Base-by-base conservation (phyloP, 23 tunicate genomes). In the Trididemnum nubilum region DNA sequence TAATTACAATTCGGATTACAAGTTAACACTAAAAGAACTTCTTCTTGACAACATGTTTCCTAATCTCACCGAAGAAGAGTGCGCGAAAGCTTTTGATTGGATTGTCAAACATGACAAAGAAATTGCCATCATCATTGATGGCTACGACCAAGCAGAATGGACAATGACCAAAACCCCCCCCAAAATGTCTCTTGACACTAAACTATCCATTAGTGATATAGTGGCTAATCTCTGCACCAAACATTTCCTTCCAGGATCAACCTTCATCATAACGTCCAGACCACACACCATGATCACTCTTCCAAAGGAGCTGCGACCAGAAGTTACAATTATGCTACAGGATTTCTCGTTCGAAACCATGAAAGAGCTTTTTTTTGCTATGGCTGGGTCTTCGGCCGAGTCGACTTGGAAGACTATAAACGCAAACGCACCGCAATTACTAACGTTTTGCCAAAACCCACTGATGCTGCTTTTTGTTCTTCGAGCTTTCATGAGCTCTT, bases 131-230 rank as follows among this genome's bases (percentile, higher is more conserved):
- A 37, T 77, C 39, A 3, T 7, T 24, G 81, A 77, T 33, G 81
- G 67, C 27, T 77, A 52, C 33, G 67, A 77, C 38, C 67, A 77
- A 54, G 38, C 38, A 3, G 51, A 77, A 52, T 77, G 81, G 81
- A 54, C 3, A 2, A 2, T 77, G 37, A 2, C 36, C 5, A 21
- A 28, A 54, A 27, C 18, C 36, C 67, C 66, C 2, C 36, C 38
- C 19, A 15, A 21, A 2, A 4, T 31, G 18, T 3, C 37, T 21
- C 54, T 51, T 37, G 40, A 54, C 27, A 54, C n/a, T 3, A 21
- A 37, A 1, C 51, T 23, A 22, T 21, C 2, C 22, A 54, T 77
- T 29, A 2, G 12, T 2, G 23, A 77, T 19, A 18, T 77, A 7
- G 29, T 77, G 2, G 81, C 81, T 36, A 52, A 18, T 25, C 38